Conservation (phyloP, 2,888 invertebrate genomes). For the Seira sanloemensis region DNA sequence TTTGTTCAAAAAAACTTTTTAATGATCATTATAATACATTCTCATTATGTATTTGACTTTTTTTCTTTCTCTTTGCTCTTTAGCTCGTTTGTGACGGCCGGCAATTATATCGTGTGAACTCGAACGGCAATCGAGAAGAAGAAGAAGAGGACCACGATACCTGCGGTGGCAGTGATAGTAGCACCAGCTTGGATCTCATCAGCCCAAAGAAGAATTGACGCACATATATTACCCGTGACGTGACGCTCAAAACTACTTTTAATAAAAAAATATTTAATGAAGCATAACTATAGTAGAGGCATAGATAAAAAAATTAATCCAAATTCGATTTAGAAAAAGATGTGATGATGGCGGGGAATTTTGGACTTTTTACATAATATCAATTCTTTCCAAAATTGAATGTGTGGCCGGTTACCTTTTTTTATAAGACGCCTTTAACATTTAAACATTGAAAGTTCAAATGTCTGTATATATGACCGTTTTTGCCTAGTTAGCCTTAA, state of each 20-base stretch:
- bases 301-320: no score
- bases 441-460: not conserved
- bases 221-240: not conserved
- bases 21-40: not conserved
- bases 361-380: no score
- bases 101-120: conserved; percentile 36
- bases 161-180: not conserved
- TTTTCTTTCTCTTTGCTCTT: no score
- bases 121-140: conserved; percentile 39
- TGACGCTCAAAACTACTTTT: not conserved
- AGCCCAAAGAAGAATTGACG: not conserved
- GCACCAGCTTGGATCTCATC: conserved; percentile 41
- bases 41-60: not conserved
- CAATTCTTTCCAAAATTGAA: no score
- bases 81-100: conserved; percentile 44
- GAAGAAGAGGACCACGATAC: not conserved
- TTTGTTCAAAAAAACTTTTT: not conserved
- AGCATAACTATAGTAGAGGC: not conserved
- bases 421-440: not conserved
- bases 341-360: no score
- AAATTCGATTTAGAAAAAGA: no score
- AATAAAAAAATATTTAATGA: not conserved
- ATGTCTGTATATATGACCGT: no score
- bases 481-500: conserved; percentile 50
- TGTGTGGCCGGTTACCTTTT: conserved; percentile 7